phyloP scores from a whole-genome alignment of 1,140 invertebrate genomes.

The Paralvinella palmiformis region DNA sequence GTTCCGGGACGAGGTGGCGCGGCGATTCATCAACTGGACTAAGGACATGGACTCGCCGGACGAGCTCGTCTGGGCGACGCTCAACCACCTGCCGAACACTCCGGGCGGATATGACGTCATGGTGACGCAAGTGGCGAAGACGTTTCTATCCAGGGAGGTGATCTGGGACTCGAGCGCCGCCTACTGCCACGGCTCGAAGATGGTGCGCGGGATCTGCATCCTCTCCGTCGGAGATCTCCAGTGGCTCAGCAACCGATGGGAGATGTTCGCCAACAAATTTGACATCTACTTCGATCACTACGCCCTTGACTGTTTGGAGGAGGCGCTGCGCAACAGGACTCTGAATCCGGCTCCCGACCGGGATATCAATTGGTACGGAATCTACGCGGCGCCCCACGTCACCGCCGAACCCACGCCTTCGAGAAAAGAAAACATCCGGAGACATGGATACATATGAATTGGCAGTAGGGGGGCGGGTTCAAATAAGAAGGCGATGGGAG shows the following conservation, averaged over 20 bases:
- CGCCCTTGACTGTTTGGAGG: slow-evolving; percentile 36
- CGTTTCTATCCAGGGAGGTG: slow-evolving; percentile 7
- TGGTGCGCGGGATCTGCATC: slow-evolving; percentile 27
- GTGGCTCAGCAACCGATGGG: slow-evolving; percentile 18
- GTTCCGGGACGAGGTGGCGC: slow-evolving; percentile 16
- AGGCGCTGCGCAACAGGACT: slow-evolving; percentile 9
- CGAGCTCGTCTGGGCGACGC: slow-evolving; percentile 34
- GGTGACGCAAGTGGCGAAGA: not conserved
- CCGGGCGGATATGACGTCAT: slow-evolving; percentile 7
- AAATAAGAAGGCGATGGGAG: too few relatives aligned
- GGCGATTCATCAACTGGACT: slow-evolving; percentile 32
- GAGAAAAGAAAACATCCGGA: too few relatives aligned
- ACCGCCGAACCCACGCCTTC: too few relatives aligned
- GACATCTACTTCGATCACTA: slow-evolving; percentile 29
- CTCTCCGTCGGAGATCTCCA: slow-evolving; percentile 32
- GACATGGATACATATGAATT: too few relatives aligned
- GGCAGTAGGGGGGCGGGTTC: too few relatives aligned
- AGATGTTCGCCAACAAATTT: slow-evolving; percentile 47
- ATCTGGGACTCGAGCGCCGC: not conserved
- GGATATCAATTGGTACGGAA: not conserved
- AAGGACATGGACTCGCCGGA: slow-evolving; percentile 30
- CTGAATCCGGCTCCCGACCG: not conserved
- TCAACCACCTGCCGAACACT: slow-evolving; percentile 11
- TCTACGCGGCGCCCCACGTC: too few relatives aligned
- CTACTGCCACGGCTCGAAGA: slow-evolving; percentile 4